phyloP scores from a whole-genome alignment of 2,888 invertebrate genomes.

The Aplocera efformata region DNA sequence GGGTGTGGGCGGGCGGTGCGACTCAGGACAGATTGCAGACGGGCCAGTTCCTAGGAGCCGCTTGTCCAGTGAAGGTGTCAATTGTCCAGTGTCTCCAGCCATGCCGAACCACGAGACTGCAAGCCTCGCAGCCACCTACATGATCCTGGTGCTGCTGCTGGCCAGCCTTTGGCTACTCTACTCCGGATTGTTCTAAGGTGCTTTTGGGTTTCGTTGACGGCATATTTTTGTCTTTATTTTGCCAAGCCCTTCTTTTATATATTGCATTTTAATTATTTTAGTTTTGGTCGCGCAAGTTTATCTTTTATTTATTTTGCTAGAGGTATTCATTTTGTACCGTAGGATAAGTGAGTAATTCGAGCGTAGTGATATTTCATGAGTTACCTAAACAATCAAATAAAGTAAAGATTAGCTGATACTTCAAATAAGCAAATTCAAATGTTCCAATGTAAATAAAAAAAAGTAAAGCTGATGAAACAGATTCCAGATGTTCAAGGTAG shows the following conservation, averaged over 20 bases:
- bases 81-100: conserved; percentile 31
- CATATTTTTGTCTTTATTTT: conserved; percentile 1
- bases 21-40: conserved; percentile 40
- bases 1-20: conserved; percentile 47
- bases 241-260: too few relatives aligned
- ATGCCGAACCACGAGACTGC: conserved; percentile 82
- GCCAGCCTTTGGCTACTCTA: conserved; percentile 85
- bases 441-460: conserved; percentile 3
- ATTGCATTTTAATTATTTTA: too few relatives aligned
- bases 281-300: too few relatives aligned
- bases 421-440: too few relatives aligned
- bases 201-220: conserved; percentile 16
- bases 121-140: conserved; percentile 85
- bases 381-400: too few relatives aligned
- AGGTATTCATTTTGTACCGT: too few relatives aligned
- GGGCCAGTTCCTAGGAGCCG: conserved; percentile 59
- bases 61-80: conserved; percentile 61
- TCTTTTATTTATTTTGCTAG: too few relatives aligned
- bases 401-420: too few relatives aligned
- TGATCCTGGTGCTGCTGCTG: conserved; percentile 84
- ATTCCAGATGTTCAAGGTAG: conserved; percentile 32
- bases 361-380: too few relatives aligned
- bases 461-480: conserved; percentile 22
- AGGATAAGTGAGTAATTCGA: too few relatives aligned
- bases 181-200: conserved; percentile 81